These are phyloP conservation scores for Aspidiotus destructor DNA, from an alignment of 2,888 invertebrate genomes.

Conservation along the genomic window DNA sequence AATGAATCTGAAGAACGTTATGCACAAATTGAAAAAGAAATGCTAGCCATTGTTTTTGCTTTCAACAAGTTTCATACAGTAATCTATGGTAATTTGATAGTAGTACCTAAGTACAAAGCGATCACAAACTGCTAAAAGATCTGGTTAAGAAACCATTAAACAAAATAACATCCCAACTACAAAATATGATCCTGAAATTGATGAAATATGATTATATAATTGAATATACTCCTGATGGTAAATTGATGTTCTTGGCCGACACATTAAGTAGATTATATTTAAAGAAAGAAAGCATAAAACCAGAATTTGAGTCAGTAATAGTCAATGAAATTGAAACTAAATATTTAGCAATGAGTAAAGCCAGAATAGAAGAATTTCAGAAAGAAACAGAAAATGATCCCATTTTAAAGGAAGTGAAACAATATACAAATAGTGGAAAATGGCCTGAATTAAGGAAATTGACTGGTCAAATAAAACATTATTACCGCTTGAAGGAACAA, in stretches of 20 bases:
- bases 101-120: background rate
- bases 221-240: background rate
- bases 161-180: background rate
- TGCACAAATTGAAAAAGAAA: background rate
- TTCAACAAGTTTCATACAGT: background rate
- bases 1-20: background rate
- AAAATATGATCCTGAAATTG: background rate
- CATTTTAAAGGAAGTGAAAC: background rate
- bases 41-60: background rate
- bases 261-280: slow-evolving; percentile 1
- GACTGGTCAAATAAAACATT: background rate
- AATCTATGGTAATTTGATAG: background rate
- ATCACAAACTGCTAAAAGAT: background rate
- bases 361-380: background rate
- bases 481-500: background rate
- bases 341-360: background rate
- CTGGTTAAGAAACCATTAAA: background rate
- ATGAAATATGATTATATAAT: background rate
- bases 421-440: background rate
- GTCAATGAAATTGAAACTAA: background rate
- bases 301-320: background rate
- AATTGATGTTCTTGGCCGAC: background rate
- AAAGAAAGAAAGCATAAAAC: background rate
- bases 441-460: background rate
- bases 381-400: background rate